A percentile compares a stretch with the other conserved stretches of the same genome.
Evolutionary conservation across 2,797 vertebrate species (phyloP).

Genomic region (Siniperca obscura): DNA sequence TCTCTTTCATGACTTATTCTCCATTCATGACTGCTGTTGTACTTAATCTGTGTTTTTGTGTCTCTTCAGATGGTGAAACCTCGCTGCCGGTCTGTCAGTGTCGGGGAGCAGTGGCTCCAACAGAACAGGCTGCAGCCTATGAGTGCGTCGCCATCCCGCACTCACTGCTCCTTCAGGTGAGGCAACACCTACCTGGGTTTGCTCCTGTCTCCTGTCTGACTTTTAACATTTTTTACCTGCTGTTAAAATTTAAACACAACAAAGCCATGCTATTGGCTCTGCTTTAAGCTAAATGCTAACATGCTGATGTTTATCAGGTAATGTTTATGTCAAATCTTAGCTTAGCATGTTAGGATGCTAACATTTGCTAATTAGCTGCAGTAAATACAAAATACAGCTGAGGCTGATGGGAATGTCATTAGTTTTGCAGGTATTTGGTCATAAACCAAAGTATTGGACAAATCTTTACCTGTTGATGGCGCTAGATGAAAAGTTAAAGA

Average conservation of each 20-base stretch:
- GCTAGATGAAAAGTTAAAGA: neutral
- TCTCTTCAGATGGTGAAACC: conserved; percentile 80
- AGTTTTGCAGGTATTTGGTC: neutral
- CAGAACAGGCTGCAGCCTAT: conserved; percentile 89
- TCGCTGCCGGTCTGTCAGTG: conserved; percentile 92
- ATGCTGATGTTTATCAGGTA: neutral
- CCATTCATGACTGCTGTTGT: neutral
- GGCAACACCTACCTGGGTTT: neutral
- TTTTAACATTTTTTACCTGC: neutral
- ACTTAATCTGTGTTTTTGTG: neutral
- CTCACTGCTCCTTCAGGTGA: conserved; percentile 89
- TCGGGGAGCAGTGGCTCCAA: conserved; percentile 92
- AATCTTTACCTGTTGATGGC: neutral
- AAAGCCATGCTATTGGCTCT: neutral
- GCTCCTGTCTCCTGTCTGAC: neutral
- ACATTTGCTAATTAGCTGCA: neutral
- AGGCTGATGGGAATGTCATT: neutral
- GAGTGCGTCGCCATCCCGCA: conserved; percentile 89
- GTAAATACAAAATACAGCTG: neutral
- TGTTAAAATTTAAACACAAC: neutral
- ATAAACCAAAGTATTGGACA: neutral
- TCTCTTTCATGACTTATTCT: neutral
- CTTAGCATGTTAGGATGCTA: neutral
- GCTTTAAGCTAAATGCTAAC: neutral
- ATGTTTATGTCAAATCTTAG: neutral